Conservation (phyloP, 2,888 invertebrate genomes). For the Eulithis testata region DNA sequence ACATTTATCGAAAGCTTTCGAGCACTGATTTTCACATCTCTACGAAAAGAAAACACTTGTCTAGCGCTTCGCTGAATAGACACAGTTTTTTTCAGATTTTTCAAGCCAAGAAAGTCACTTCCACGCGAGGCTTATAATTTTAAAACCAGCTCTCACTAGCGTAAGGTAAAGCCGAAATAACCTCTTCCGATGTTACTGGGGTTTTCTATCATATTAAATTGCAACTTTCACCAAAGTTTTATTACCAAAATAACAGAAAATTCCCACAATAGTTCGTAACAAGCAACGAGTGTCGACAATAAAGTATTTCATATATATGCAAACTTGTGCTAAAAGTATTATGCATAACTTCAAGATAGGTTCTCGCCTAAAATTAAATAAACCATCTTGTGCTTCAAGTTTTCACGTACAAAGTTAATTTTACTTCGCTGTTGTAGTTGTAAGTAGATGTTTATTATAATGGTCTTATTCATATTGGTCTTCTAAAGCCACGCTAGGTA, state of each 20-base stretch:
- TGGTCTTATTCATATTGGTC: too few species aligned
- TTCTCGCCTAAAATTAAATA: constrained; percentile 13
- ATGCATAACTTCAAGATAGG: constrained; percentile 24
- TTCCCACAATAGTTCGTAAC: constrained; percentile 29
- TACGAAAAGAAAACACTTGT: constrained; percentile 7
- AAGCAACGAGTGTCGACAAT: constrained; percentile 26
- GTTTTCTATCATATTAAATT: constrained; percentile 28
- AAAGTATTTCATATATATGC: constrained; percentile 31
- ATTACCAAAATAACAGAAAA: constrained; percentile 32
- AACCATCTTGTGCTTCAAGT: constrained; percentile 14
- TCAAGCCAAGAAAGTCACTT: constrained; percentile 1
- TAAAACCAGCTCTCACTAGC: too few species aligned
- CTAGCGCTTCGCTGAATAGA: constrained; percentile 11
- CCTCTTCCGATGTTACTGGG: background rate
- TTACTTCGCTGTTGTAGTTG: background rate
- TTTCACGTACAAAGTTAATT: constrained; percentile 4
- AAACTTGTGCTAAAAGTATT: constrained; percentile 14
- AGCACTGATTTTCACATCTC: background rate
- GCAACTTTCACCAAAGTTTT: constrained; percentile 33
- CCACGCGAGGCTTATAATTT: background rate
- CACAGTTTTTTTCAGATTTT: constrained; percentile 15
- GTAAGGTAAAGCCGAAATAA: too few species aligned
- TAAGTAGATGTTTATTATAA: background rate
- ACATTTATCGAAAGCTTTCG: background rate
- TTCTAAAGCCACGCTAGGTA: too few species aligned